Base-by-base conservation (phyloP, 2,797 vertebrate genomes). In the Philypnodon macrostomus region DNA sequence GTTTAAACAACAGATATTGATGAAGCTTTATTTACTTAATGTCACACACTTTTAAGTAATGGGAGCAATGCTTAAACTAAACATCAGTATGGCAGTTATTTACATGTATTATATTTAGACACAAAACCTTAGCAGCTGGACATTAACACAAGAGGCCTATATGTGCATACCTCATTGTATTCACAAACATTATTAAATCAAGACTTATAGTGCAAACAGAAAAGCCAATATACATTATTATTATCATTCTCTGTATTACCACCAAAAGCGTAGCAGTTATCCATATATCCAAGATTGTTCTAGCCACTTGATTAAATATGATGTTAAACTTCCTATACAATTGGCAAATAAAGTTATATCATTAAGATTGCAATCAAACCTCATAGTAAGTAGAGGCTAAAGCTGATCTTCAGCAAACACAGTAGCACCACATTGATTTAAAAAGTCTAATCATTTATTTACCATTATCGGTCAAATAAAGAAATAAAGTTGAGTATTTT, bases 61-160 rank as follows among this genome's bases (percentile, higher is more conserved):
- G 63, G 66, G 73, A 61, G 29, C 35, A 59, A 52, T 2, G 13
- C 2, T 30, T 10, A 7, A 11, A 36, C 36, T 29, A 40, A 1
- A 42, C 14, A 29, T 29, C 10, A 27, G 23, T 30, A 18, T 30
- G 12, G 10, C 27, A 29, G 12, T 29, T 29, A 29, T 29, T 3
- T 23, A 23, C 3, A 23, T 23, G 21, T 6, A 23, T 23, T 23
- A 23, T 23, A n/a, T 24, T 14, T 27, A 16, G 39, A 27, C 39
- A 41, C 18, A 51, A 44, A 33, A 55, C 63, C 13, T 26, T 52
- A 76, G 77, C 72, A 74, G 67, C 73, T 71, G 54, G 36, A 41
- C 46, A 67, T 35, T 39, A 49, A 57, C 23, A 33, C 18, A 27
- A 5, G 1, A n/a, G n/a, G n/a, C n/a, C n/a, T n/a, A 16, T 8